A percentile compares a stretch with the other conserved stretches of the same genome.
Evolutionary conservation across 2,113 vertebrate genomes (phyloP).

Genomic region (Suricata suricatta): DNA sequence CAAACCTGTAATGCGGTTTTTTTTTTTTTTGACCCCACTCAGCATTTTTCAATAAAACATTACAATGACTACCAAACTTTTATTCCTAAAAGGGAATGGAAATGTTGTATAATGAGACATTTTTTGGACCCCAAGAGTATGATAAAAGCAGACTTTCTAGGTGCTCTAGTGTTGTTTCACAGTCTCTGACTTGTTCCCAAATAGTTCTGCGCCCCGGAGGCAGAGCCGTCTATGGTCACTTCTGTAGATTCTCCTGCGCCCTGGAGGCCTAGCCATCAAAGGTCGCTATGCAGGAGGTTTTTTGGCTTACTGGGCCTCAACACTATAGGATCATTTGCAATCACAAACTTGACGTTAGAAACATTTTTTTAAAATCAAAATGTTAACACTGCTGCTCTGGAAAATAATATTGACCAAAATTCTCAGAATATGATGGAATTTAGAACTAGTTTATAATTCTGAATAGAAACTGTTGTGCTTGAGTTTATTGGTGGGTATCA

Average conservation of each 20-base stretch:
- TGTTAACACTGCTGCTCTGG: background rate
- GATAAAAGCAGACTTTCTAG: conserved; percentile 1
- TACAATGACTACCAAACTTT: background rate
- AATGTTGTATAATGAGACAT: background rate
- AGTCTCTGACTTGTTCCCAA: too few relatives aligned
- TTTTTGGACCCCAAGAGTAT: background rate
- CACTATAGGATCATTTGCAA: background rate
- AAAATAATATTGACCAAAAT: background rate
- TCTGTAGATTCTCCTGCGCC: too few relatives aligned
- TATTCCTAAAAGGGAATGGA: background rate
- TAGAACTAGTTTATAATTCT: background rate
- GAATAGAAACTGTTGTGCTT: background rate
- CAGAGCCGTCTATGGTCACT: too few relatives aligned
- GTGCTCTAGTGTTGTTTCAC: background rate
- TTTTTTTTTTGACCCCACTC: background rate
- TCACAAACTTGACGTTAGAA: background rate
- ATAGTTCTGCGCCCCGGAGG: too few relatives aligned
- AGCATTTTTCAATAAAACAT: background rate
- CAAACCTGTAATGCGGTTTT: too few relatives aligned
- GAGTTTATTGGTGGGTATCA: background rate
- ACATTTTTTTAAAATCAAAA: background rate
- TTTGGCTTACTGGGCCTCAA: too few relatives aligned
- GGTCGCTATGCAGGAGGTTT: too few relatives aligned
- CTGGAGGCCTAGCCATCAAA: too few relatives aligned
- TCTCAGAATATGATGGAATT: background rate